Base-by-base conservation (phyloP, 2,113 vertebrate genomes). In the Proterorhinus semilunaris region DNA sequence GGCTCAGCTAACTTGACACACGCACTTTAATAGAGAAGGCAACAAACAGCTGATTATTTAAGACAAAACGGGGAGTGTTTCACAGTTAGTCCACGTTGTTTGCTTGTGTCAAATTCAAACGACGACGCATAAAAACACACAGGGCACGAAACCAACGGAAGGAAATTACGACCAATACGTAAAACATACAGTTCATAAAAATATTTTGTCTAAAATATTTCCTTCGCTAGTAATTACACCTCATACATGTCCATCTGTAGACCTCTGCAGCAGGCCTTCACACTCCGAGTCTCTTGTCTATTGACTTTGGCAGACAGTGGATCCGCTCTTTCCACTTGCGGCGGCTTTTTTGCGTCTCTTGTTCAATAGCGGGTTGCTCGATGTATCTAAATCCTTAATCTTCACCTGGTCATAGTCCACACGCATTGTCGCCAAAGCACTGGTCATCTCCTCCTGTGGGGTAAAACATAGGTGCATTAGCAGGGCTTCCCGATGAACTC, bases 381-480 rank as follows among this genome's bases (percentile, higher is more conserved):
- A 99, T 0, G 95, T 96, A 87, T 99, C 95, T 66, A 99, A 92
- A 84, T 98, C 96, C 81, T 99, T 99, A 85, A 99, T 98, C 89
- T 96, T 98, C 86, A 99, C 96, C 92, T 99, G 98, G 86, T 99
- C 98, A 0, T 99, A 99, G 90, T 99, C 98, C 48, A 99, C 98
- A 1, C 98, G 93, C 97, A 99, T 99, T 70, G 97, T 98, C 3
- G 98, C 98, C 84, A 99, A 82, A 54, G 97, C 98, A 10, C 96
- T 99, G 80, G 97, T 99, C 96, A 99, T 96, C 90, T 99, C 98
- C 77, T 99, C 97, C 98, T 99, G 87, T 64, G 78, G 89, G 27
- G 17, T 53, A 55, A 27, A 55, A 55, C 17, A 55, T n/a, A 5
- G 27, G 27, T 4, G 27, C 27, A 36, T 36, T 36, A 36, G 27